Evolutionary conservation across 2,113 vertebrate species (phyloP).

Genomic region (Pelodiscus sinensis): DNA sequence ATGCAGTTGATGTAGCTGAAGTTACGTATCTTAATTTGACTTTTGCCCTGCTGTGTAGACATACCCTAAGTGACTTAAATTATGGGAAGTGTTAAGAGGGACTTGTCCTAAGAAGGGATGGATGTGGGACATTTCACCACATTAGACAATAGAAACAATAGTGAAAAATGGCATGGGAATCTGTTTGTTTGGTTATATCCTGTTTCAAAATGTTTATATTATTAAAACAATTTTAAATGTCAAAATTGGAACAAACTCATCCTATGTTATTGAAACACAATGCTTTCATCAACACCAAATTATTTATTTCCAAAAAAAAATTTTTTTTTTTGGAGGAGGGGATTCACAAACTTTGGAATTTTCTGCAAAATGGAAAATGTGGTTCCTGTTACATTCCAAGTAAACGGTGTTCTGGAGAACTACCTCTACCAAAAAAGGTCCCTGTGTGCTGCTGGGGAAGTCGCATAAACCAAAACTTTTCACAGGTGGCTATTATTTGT

Average conservation of each 20-base stretch:
- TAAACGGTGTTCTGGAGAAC: not conserved
- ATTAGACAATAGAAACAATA: not conserved
- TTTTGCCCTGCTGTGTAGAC: no score
- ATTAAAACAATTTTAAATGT: no score
- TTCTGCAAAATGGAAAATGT: not conserved
- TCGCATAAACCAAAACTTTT: not conserved
- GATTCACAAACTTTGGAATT: not conserved
- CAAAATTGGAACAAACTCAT: not conserved
- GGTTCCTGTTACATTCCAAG: not conserved
- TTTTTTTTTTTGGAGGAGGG: not conserved
- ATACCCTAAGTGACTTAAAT: not conserved
- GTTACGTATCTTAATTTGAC: no score
- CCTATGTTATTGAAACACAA: not conserved
- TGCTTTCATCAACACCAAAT: not conserved
- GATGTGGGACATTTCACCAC: not conserved
- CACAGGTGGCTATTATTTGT: not conserved
- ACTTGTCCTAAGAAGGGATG: not conserved
- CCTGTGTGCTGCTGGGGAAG: not conserved
- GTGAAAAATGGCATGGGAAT: not conserved
- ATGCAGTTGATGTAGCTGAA: no score
- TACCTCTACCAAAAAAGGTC: not conserved
- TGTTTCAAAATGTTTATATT: not conserved
- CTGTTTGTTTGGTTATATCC: not conserved
- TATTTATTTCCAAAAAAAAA: not conserved
- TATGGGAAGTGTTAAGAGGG: not conserved